Evolutionary conservation across 37 sponge, comb jelly and placozoan species (phyloP).

Genomic region (Oscarella lobularis): DNA sequence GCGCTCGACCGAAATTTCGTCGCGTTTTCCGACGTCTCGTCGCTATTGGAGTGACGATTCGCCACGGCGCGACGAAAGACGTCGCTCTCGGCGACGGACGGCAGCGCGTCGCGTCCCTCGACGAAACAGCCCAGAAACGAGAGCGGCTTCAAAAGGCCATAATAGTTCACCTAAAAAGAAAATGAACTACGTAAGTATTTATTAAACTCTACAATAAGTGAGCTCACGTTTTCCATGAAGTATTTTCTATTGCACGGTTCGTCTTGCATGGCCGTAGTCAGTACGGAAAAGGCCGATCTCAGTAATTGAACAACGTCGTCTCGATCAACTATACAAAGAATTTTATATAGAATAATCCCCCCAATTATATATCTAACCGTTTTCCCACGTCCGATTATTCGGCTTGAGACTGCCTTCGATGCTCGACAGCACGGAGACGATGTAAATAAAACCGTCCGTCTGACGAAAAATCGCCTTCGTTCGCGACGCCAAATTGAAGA

Average conservation of each 20-base stretch:
- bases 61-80: no score
- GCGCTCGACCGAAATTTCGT: background rate
- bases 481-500: constrained; percentile 50
- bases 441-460: constrained; percentile 61
- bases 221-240: constrained; percentile 69
- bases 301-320: constrained; percentile 48
- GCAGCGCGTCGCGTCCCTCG: background rate
- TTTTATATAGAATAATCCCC: no score
- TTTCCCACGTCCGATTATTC: no score
- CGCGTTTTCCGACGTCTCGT: no score
- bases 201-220: no score
- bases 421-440: constrained; percentile 55
- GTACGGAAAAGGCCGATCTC: constrained; percentile 39
- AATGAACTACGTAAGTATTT: background rate
- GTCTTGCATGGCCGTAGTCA: constrained; percentile 67
- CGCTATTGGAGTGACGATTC: no score
- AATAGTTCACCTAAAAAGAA: constrained; percentile 42
- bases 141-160: constrained; percentile 58
- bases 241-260: constrained; percentile 66
- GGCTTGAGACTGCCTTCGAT: constrained; percentile 63
- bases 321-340: constrained; percentile 28
- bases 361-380: no score
- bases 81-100: no score
- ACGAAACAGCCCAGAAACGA: constrained; percentile 59
- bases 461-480: constrained; percentile 63